Evolutionary conservation across 2,888 invertebrate genomes (phyloP).

Genomic region (Erebia ligea): DNA sequence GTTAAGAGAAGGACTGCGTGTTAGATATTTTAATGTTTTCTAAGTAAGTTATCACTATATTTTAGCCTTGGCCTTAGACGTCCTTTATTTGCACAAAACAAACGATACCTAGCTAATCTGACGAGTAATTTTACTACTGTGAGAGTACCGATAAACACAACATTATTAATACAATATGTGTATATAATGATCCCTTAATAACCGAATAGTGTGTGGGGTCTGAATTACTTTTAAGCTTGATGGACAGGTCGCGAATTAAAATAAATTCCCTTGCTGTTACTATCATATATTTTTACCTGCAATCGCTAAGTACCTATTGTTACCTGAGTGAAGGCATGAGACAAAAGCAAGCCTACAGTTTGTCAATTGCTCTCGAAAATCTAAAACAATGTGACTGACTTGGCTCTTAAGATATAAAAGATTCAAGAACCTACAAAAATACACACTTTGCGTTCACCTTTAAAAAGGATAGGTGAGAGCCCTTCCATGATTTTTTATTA

Average conservation of each 20-base stretch:
- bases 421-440: slow-evolving; percentile 25
- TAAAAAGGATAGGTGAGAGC: slow-evolving; percentile 20
- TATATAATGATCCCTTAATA: too few relatives aligned
- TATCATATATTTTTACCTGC: background rate
- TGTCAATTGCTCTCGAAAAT: slow-evolving; percentile 31
- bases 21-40: too few relatives aligned
- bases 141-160: too few relatives aligned
- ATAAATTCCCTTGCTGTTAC: background rate
- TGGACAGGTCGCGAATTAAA: background rate
- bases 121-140: too few relatives aligned
- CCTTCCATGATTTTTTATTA: slow-evolving; percentile 14
- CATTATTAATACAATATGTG: too few relatives aligned
- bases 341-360: slow-evolving; percentile 21
- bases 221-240: too few relatives aligned
- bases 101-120: too few relatives aligned
- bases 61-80: too few relatives aligned
- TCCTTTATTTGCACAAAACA: too few relatives aligned
- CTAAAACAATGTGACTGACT: slow-evolving; percentile 32
- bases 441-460: slow-evolving; percentile 13
- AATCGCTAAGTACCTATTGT: slow-evolving; percentile 1
- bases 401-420: slow-evolving; percentile 31
- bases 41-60: too few relatives aligned
- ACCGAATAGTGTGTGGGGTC: too few relatives aligned
- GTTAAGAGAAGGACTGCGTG: too few relatives aligned
- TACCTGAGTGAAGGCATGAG: slow-evolving; percentile 7